Conservation (phyloP, 2,888 invertebrate genomes). For the Phengaris arion region DNA sequence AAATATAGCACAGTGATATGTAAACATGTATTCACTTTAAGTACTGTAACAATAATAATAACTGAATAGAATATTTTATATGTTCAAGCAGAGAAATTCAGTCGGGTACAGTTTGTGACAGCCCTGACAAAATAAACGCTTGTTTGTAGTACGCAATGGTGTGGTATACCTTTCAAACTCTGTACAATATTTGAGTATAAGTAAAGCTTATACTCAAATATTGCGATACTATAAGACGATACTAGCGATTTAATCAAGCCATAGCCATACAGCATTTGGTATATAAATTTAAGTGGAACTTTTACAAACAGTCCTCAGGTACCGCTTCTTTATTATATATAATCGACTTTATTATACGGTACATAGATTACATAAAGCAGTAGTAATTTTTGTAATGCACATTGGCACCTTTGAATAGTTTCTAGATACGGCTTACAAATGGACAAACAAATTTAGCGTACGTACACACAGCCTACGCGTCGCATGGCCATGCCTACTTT, state of each 20-base stretch:
- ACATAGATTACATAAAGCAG: neutral
- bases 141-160: neutral
- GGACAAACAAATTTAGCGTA: neutral
- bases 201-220: neutral
- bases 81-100: neutral
- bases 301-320: neutral
- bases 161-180: neutral
- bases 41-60: neutral
- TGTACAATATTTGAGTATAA: neutral
- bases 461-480: neutral
- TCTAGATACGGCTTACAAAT: neutral
- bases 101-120: neutral
- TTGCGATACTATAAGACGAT: too few species aligned
- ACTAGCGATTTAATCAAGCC: constrained; percentile 2
- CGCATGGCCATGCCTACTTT: neutral
- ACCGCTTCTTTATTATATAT: neutral
- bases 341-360: neutral
- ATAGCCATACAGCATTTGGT: neutral
- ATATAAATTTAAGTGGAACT: neutral
- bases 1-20: constrained; percentile 26
- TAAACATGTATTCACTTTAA: constrained; percentile 25
- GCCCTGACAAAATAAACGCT: neutral
- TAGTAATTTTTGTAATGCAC: neutral
- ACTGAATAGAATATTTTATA: neutral
- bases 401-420: neutral